Percentiles rank a stretch among this genome's conserved stretches.
These are phyloP conservation scores for Malurus cyaneus DNA, from an alignment of 2,113 vertebrate species.

Conservation along the genomic window DNA sequence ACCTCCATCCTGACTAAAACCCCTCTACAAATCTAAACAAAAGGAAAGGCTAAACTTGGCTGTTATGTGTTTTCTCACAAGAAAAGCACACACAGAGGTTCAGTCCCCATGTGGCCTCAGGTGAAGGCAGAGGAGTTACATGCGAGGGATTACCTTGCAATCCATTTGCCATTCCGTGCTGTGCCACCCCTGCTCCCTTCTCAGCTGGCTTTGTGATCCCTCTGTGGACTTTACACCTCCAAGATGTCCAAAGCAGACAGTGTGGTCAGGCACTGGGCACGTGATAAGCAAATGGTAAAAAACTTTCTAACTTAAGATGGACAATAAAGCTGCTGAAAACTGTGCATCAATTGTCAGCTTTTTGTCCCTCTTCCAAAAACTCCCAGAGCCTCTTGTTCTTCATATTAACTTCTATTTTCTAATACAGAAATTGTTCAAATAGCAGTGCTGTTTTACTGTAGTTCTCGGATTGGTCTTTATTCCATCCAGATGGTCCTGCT, in stretches of 20 bases:
- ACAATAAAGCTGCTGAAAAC: background rate
- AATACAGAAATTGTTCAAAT: slow-evolving; percentile 29
- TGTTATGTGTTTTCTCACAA: background rate
- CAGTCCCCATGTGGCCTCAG: background rate
- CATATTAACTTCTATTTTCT: background rate
- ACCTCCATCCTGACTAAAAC: background rate
- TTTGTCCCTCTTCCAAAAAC: background rate
- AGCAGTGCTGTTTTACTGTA: slow-evolving; percentile 27
- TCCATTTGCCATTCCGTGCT: background rate
- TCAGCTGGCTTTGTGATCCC: background rate
- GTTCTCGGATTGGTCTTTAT: slow-evolving; percentile 49
- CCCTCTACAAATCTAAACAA: background rate
- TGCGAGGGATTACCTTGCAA: background rate
- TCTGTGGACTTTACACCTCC: background rate
- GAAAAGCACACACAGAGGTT: background rate
- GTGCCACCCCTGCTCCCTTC: background rate
- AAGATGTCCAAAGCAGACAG: background rate
- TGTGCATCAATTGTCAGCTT: background rate
- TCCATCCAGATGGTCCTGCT: slow-evolving; percentile 59
- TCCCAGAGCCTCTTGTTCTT: background rate
- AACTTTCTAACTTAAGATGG: background rate
- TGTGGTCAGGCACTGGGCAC: background rate
- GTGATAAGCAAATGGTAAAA: background rate
- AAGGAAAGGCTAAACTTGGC: background rate
- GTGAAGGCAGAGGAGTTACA: background rate